A percentile compares a stretch with the other conserved stretches of the same genome.
These are phyloP conservation scores for Amphimallon solstitiale DNA, from an alignment of 2,888 invertebrate genomes.

Conservation along the genomic window DNA sequence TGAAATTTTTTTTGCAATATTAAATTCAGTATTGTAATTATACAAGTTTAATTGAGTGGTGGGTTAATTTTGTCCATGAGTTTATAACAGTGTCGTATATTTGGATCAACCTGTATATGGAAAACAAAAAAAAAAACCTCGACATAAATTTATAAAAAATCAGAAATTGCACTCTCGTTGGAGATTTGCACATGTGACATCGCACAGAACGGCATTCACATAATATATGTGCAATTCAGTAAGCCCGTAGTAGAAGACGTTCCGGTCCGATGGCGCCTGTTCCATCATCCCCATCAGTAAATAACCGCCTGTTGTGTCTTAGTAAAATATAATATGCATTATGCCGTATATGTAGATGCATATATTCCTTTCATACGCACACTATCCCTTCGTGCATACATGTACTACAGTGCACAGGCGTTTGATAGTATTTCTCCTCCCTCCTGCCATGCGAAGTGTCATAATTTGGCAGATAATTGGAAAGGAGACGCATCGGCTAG, in stretches of 20 bases:
- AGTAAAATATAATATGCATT: background rate
- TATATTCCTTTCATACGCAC: too few relatives aligned
- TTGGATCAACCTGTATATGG: too few relatives aligned
- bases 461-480: conserved; percentile 61
- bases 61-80: too few relatives aligned
- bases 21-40: too few relatives aligned
- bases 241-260: conserved; percentile 1
- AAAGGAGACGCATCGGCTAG: conserved; percentile 59
- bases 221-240: conserved; percentile 32
- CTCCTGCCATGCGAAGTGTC: conserved; percentile 52
- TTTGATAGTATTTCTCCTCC: background rate
- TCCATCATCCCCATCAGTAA: conserved; percentile 40
- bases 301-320: conserved; percentile 30
- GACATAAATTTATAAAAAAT: background rate
- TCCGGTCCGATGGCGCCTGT: conserved; percentile 36
- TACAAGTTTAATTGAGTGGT: too few relatives aligned
- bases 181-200: conserved; percentile 28
- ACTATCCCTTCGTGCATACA: background rate
- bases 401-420: background rate
- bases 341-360: background rate
- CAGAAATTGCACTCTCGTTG: background rate
- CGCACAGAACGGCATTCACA: conserved; percentile 17
- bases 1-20: too few relatives aligned
- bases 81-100: too few relatives aligned
- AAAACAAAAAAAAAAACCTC: too few relatives aligned